These are phyloP conservation scores for Agrypnia vestita DNA, from an alignment of 1,140 invertebrate genomes.

Conservation along the genomic window DNA sequence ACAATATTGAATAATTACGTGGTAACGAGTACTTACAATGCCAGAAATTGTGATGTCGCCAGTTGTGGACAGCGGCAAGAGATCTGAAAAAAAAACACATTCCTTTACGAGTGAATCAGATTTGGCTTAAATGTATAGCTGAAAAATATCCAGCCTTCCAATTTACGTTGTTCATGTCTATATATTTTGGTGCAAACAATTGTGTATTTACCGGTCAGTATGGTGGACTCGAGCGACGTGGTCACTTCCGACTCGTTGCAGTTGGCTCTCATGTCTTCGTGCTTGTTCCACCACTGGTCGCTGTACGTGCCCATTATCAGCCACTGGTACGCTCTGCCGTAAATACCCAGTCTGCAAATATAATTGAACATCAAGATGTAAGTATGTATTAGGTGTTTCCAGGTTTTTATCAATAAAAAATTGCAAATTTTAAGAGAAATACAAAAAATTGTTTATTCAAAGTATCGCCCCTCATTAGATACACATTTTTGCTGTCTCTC, in stretches of 20 bases:
- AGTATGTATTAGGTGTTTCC: no score
- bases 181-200: neutral
- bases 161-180: no score
- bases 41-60: conserved; percentile 89
- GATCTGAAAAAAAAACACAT: conserved; percentile 63
- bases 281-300: conserved; percentile 84
- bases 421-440: no score
- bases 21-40: conserved; percentile 80
- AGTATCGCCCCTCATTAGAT: no score
- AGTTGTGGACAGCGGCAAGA: conserved; percentile 75
- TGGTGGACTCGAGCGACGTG: conserved; percentile 90
- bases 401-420: no score
- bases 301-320: conserved; percentile 93
- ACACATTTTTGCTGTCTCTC: no score
- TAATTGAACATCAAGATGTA: no score
- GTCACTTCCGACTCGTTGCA: conserved; percentile 87
- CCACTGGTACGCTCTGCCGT: conserved; percentile 96
- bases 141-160: neutral
- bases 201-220: conserved; percentile 82
- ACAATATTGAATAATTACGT: no score
- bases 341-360: conserved; percentile 82
- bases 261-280: conserved; percentile 68
- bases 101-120: no score
- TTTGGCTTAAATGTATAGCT: no score
- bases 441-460: no score